Base-by-base conservation (phyloP, 2,797 vertebrate genomes). In the Eidolon dupreanum region DNA sequence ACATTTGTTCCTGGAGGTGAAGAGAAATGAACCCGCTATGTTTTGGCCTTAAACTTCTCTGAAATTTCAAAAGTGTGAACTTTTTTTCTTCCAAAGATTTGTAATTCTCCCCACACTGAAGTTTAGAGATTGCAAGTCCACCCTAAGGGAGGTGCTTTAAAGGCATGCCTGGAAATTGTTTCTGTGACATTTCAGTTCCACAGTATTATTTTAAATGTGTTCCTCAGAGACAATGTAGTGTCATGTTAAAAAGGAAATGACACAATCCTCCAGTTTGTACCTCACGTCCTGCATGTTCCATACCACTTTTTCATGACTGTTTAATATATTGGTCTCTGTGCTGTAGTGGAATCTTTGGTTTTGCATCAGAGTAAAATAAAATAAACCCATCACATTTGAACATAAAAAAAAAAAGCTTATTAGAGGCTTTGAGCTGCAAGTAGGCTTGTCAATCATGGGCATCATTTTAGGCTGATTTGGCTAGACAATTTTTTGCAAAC, bases 31-130 rank as follows among this genome's bases (percentile, higher is more conserved):
- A 96, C 93, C 98, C 97, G 85, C 92, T 97, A 94, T 98, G 97
- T 98, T 98, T 98, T 95, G 97, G 98, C 98, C 98, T 99, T 99
- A 99, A 98, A 95, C 94, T 97, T 98, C 95, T 97, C 97, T 97
- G 98, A 98, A 98, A 98, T 98, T 98, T 98, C 93, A 98, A 98
- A 97, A 97, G 97, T 73, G 97, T 98, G 97, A 98, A 98, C 98
- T 98, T 98, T 97, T 98, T 92, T 97, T 98, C 98, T 98, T 98
- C 98, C 98, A 98, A 98, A 98, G 98, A 98, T 98, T 97, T 96
- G 88, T 98, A 98, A 94, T 88, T 93, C 93, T 97, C 83, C 92
- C 92, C 88, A 97, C 85, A 66, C 83, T 88, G 97, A 97, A 94
- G 96, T 94, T 94, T 97, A 96, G 98, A 96, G 96, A 95, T 95